A percentile compares a stretch with the other conserved stretches of the same genome.
Evolutionary conservation across 2,113 vertebrate genomes (phyloP).

Genomic region (Nipponia nippon): DNA sequence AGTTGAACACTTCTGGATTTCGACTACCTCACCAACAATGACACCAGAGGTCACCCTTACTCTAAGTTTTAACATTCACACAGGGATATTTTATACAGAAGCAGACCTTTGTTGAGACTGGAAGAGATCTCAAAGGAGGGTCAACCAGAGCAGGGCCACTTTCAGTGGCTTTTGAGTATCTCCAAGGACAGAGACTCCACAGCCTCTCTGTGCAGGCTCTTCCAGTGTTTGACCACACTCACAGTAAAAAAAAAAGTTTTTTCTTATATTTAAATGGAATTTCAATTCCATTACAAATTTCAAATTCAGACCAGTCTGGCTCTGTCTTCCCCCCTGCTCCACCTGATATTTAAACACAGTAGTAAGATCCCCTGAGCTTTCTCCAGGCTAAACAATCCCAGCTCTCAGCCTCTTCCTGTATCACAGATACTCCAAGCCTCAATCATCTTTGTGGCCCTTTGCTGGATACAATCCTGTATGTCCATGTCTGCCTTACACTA

Average conservation of each 20-base stretch:
- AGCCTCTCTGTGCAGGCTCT: background rate
- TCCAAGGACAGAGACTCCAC: background rate
- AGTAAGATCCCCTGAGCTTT: background rate
- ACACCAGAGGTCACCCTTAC: background rate
- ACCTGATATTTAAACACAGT: background rate
- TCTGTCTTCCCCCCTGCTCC: background rate
- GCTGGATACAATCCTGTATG: background rate
- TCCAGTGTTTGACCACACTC: background rate
- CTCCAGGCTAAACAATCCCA: background rate
- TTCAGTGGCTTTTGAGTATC: background rate
- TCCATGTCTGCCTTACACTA: background rate
- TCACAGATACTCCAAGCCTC: background rate
- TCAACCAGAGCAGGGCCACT: background rate
- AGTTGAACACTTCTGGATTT: background rate
- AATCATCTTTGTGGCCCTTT: background rate
- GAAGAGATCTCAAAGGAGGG: background rate
- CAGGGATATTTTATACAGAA: background rate
- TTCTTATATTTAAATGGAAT: background rate
- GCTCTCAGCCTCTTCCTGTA: background rate
- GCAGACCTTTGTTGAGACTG: background rate
- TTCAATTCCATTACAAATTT: background rate
- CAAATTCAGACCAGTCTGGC: background rate
- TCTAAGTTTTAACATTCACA: background rate
- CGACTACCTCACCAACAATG: background rate
- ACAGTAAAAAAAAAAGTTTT: background rate